These are phyloP conservation scores for Cardiocondyla obscurior DNA, from an alignment of 1,140 invertebrate genomes.

Conservation along the genomic window DNA sequence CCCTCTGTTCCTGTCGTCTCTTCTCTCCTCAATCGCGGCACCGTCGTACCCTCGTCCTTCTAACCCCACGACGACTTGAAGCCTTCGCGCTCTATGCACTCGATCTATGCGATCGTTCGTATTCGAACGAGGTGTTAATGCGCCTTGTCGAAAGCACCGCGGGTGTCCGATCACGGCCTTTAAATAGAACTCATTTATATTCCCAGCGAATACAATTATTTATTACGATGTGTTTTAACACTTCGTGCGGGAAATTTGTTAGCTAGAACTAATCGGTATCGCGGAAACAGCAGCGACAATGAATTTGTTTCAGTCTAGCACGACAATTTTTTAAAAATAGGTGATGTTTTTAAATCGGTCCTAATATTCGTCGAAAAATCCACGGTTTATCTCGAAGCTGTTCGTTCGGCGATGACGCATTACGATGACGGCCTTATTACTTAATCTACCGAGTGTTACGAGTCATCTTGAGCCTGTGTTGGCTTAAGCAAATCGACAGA, in stretches of 20 bases:
- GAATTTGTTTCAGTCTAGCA: too few species aligned
- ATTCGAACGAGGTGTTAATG: slow-evolving; percentile 46
- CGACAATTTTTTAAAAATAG: too few species aligned
- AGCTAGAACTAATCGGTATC: too few species aligned
- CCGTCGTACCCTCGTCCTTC: not conserved
- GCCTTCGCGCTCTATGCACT: slow-evolving; percentile 39
- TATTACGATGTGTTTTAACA: too few species aligned
- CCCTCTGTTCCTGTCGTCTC: not conserved
- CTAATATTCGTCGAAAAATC: slow-evolving; percentile 15
- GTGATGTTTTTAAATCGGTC: slow-evolving; percentile 45
- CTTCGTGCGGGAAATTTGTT: too few species aligned
- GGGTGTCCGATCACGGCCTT: slow-evolving; percentile 14
- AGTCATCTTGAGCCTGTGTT: slow-evolving; percentile 29
- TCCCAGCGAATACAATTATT: not conserved
- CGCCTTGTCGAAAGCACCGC: slow-evolving; percentile 30
- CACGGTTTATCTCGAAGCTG: slow-evolving; percentile 33
- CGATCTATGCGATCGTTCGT: slow-evolving; percentile 45
- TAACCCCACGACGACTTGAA: slow-evolving; percentile 55
- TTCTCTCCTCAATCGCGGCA: not conserved
- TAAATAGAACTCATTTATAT: slow-evolving; percentile 9
- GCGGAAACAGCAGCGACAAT: too few species aligned
- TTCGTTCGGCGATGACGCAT: slow-evolving; percentile 42
- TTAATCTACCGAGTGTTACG: slow-evolving; percentile 45
- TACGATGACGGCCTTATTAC: slow-evolving; percentile 45
- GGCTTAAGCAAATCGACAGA: slow-evolving; percentile 62